Evolutionary conservation across 2,113 vertebrate genomes (phyloP).

Genomic region (Acanthisitta chloris): DNA sequence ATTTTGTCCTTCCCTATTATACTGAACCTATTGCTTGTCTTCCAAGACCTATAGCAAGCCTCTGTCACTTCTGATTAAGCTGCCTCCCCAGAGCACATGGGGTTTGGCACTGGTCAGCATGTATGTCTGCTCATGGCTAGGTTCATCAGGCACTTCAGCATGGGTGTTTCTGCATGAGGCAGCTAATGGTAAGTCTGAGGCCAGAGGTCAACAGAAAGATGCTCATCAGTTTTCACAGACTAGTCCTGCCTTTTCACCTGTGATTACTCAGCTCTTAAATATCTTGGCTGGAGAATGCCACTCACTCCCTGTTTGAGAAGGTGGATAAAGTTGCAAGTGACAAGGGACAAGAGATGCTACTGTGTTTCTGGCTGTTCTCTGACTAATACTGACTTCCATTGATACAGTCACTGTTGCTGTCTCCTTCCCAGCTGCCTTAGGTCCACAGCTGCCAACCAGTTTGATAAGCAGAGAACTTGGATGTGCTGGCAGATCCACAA

Average conservation of each 20-base stretch:
- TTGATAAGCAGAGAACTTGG: not conserved
- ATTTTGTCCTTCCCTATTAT: not conserved
- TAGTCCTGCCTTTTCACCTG: not conserved
- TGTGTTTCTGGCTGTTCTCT: not conserved
- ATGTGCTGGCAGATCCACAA: not conserved
- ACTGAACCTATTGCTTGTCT: not conserved
- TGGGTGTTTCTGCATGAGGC: accelerated
- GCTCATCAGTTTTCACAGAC: not conserved
- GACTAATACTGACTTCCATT: not conserved
- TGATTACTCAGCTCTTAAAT: not conserved
- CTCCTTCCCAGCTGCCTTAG: not conserved
- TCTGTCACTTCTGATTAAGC: not conserved
- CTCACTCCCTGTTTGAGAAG: not conserved
- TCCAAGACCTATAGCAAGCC: not conserved
- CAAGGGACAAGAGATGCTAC: not conserved
- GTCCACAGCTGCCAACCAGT: not conserved
- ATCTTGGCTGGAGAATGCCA: not conserved
- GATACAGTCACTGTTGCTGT: not conserved
- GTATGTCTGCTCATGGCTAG: not conserved
- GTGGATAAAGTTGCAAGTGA: not conserved
- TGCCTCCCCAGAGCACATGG: not conserved
- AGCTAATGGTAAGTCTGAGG: not conserved
- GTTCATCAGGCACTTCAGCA: not conserved
- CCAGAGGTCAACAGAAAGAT: not conserved
- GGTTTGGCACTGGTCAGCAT: not conserved